phyloP scores from a whole-genome alignment of 2,888 invertebrate species.

The Dolomedes plantarius region DNA sequence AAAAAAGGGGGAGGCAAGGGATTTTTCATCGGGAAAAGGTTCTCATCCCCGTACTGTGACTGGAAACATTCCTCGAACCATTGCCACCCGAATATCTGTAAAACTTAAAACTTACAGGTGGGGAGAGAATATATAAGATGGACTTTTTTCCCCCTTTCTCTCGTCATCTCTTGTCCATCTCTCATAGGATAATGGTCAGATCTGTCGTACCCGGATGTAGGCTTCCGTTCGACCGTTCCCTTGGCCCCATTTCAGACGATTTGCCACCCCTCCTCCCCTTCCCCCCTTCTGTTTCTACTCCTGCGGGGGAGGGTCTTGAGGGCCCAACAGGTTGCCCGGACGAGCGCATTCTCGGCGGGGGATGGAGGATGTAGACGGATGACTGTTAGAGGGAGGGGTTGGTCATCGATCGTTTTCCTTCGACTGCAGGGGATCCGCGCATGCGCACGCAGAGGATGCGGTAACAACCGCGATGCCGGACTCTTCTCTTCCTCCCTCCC shows the following conservation, averaged over 20 bases:
- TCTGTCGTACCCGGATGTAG: conserved; percentile 8
- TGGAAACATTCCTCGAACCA: no score
- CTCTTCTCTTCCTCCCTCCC: conserved; percentile 23
- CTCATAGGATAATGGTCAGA: conserved; percentile 4
- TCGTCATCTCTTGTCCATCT: background rate
- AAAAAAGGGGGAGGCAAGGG: no score
- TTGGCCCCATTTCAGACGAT: conserved; percentile 15
- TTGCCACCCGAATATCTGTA: no score
- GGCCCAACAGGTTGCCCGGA: conserved; percentile 13
- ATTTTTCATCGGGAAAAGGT: no score
- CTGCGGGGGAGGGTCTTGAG: background rate
- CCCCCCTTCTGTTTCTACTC: background rate
- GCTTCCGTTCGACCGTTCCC: background rate
- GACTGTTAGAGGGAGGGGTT: conserved; percentile 6
- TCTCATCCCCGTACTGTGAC: no score
- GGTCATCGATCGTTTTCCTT: conserved; percentile 44
- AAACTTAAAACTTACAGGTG: background rate
- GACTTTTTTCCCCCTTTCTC: background rate
- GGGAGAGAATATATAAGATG: background rate
- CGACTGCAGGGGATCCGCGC: conserved; percentile 46
- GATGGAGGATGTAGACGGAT: background rate
- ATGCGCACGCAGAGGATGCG: conserved; percentile 57
- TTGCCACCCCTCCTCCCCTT: background rate
- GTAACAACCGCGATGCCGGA: conserved; percentile 62
- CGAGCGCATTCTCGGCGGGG: background rate